These are phyloP conservation scores for Sympetrum striolatum DNA, from an alignment of 2,888 invertebrate species.

Conservation along the genomic window DNA sequence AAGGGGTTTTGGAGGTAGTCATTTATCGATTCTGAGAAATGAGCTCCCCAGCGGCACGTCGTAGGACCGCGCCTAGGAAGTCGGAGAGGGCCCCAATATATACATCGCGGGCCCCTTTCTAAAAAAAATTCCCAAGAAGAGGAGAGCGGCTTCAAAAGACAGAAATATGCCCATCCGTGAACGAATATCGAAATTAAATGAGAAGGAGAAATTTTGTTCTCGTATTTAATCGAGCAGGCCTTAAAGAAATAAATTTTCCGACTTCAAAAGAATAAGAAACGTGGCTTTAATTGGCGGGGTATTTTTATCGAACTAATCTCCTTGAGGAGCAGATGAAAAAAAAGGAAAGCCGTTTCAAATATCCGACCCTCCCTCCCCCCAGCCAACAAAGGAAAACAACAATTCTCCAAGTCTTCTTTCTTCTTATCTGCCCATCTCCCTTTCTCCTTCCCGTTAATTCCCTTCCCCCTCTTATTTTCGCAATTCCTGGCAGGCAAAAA, in stretches of 20 bases:
- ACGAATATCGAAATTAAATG: background rate
- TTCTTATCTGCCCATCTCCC: background rate
- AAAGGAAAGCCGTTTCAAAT: background rate
- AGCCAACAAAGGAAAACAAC: background rate
- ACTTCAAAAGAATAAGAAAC: background rate
- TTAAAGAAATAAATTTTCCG: background rate
- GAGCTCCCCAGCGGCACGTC: background rate
- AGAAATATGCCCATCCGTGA: background rate
- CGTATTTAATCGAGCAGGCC: background rate
- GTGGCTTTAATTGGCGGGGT: background rate
- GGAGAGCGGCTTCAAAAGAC: background rate
- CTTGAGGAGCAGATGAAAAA: background rate
- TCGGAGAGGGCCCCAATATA: background rate
- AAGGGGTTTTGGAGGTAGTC: background rate
- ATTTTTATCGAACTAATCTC: background rate
- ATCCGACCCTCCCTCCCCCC: background rate
- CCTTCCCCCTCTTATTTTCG: background rate
- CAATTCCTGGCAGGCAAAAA: background rate
- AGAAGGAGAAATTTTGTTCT: background rate
- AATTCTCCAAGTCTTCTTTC: background rate
- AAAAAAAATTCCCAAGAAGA: background rate
- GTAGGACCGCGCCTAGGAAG: background rate
- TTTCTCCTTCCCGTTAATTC: background rate
- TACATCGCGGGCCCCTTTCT: too few species aligned
- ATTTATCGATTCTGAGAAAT: background rate